Evolutionary conservation across 2,888 invertebrate genomes (phyloP).

Genomic region (Chalcis sispes): DNA sequence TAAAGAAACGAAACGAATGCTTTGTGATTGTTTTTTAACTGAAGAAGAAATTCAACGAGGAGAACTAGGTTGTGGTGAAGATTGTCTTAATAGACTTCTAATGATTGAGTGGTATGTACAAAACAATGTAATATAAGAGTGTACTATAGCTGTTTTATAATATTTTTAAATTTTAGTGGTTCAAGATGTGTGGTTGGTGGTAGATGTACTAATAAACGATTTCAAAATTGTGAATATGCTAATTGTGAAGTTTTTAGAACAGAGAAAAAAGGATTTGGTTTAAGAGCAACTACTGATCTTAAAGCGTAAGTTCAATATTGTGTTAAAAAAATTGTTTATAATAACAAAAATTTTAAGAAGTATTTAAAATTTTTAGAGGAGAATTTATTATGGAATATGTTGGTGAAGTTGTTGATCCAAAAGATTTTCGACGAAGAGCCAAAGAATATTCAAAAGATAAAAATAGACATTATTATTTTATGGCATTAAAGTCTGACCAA

Average conservation of each 20-base stretch:
- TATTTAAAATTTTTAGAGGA: conserved; percentile 79
- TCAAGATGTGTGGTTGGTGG: conserved; percentile 92
- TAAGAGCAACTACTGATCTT: conserved; percentile 86
- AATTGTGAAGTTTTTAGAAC: conserved; percentile 92
- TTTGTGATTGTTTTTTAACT: conserved; percentile 95
- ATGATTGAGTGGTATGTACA: conserved; percentile 96
- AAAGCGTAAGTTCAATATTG: conserved; percentile 80
- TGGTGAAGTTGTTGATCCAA: conserved; percentile 95
- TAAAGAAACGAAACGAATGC: conserved; percentile 95
- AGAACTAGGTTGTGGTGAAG: conserved; percentile 93
- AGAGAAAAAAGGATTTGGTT: conserved; percentile 96
- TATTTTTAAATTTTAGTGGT: conserved; percentile 83
- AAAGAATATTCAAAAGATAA: conserved; percentile 93
- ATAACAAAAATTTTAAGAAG: conserved; percentile 32
- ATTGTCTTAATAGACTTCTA: conserved; percentile 96
- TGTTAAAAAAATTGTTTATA: conserved; percentile 17
- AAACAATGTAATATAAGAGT: neutral
- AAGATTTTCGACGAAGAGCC: conserved; percentile 92
- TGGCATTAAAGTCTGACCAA: conserved; percentile 95
- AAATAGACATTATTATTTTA: conserved; percentile 96
- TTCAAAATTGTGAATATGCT: conserved; percentile 92
- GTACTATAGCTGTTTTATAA: no score
- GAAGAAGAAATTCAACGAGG: conserved; percentile 91
- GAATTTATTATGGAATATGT: conserved; percentile 99
- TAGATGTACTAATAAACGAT: conserved; percentile 95